Percentiles rank a stretch among this genome's conserved stretches.
Conservation (phyloP, 2,888 invertebrate genomes). For the Osedax frankpressi region DNA sequence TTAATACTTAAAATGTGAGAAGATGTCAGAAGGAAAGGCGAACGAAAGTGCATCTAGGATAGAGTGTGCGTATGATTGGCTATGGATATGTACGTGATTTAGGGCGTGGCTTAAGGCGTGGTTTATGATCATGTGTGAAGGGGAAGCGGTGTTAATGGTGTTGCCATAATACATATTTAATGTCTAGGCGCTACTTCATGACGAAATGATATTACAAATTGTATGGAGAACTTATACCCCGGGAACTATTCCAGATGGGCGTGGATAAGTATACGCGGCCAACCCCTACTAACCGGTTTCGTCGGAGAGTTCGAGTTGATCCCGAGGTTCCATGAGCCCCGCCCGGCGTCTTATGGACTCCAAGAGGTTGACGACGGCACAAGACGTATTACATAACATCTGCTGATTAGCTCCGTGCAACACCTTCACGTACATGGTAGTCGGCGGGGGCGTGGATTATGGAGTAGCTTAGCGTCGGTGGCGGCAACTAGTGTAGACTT, state of each 20-base stretch:
- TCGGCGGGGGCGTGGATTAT: not conserved
- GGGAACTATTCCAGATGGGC: not conserved
- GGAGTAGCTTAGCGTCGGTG: not conserved
- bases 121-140: too few relatives aligned
- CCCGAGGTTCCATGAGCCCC: constrained; percentile 35
- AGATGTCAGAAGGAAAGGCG: too few relatives aligned
- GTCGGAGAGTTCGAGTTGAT: constrained; percentile 39
- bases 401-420: constrained; percentile 42
- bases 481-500: not conserved
- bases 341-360: constrained; percentile 38
- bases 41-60: too few relatives aligned
- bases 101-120: too few relatives aligned
- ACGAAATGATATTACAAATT: too few relatives aligned
- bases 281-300: constrained; percentile 39
- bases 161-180: too few relatives aligned
- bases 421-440: constrained; percentile 37
- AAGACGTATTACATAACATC: constrained; percentile 40
- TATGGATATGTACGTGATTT: too few relatives aligned
- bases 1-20: too few relatives aligned
- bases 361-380: constrained; percentile 40
- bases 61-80: too few relatives aligned
- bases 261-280: not conserved
- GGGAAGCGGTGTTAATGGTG: too few relatives aligned
- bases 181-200: too few relatives aligned
- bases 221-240: too few relatives aligned